phyloP scores from a whole-genome alignment of 2,888 invertebrate genomes.

The Metellina segmentata region DNA sequence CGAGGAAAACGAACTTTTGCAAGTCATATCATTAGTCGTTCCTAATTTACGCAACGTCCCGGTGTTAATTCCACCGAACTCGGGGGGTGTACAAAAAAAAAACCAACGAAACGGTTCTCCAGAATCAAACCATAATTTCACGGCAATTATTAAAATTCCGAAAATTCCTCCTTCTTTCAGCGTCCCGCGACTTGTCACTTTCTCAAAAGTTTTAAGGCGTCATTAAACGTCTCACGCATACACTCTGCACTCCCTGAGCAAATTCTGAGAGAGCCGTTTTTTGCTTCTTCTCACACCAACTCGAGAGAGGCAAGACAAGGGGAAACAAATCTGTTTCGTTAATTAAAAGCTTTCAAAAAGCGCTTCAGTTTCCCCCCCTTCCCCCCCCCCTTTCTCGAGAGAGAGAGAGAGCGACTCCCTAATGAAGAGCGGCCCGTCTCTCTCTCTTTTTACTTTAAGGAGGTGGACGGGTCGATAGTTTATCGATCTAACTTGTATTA shows the following conservation, averaged over 20 bases:
- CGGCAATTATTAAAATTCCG: not conserved
- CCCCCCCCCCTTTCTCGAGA: slow-evolving; percentile 21
- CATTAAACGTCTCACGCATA: slow-evolving; percentile 39
- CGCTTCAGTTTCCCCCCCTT: slow-evolving; percentile 40
- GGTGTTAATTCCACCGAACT: not conserved
- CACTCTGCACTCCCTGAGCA: not conserved
- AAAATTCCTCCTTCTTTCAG: not conserved
- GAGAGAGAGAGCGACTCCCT: slow-evolving; percentile 49
- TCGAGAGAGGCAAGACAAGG: not conserved
- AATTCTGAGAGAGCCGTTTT: slow-evolving; percentile 26
- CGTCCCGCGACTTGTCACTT: slow-evolving; percentile 32
- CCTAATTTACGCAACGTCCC: not conserved
- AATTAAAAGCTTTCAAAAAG: slow-evolving; percentile 77
- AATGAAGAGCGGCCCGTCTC: slow-evolving; percentile 59
- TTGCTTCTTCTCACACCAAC: not conserved
- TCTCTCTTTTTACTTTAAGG: slow-evolving; percentile 21
- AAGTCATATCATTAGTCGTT: not conserved
- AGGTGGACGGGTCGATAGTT: slow-evolving; percentile 61
- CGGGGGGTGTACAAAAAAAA: not conserved
- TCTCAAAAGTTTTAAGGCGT: slow-evolving; percentile 26
- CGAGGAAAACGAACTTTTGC: not conserved
- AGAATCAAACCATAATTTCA: not conserved
- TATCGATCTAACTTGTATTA: slow-evolving; percentile 75
- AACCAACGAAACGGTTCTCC: not conserved
- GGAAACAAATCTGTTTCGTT: slow-evolving; percentile 71